Conservation (phyloP, 2,888 invertebrate genomes). For the Lordiphosa andalusiaca region DNA sequence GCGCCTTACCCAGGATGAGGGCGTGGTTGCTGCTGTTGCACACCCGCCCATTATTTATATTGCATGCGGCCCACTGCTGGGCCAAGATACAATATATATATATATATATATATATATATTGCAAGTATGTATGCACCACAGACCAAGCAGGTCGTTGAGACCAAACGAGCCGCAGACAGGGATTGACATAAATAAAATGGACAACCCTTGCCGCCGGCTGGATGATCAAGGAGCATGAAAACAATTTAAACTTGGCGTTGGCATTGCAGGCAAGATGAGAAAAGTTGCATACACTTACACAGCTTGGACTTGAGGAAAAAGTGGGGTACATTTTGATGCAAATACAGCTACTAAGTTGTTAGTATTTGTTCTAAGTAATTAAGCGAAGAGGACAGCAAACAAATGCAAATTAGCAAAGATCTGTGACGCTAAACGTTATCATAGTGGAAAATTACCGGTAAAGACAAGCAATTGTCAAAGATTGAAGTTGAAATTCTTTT, state of each 20-base stretch:
- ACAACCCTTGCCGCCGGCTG: constrained; percentile 22
- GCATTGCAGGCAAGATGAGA: not conserved
- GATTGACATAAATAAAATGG: constrained; percentile 71
- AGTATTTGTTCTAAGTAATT: too few species aligned
- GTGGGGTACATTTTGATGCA: not conserved
- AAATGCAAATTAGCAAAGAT: too few species aligned
- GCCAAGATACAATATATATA: constrained; percentile 17
- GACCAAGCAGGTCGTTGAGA: constrained; percentile 8
- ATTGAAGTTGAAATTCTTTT: too few species aligned
- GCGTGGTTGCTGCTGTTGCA: constrained; percentile 38
- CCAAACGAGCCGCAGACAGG: constrained; percentile 31
- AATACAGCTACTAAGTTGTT: not conserved
- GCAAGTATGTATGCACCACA: not conserved
- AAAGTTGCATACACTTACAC: constrained; percentile 5
- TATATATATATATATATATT: not conserved
- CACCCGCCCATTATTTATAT: constrained; percentile 62
- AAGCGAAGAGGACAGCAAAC: too few species aligned
- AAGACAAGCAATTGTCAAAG: too few species aligned
- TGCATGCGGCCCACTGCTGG: constrained; percentile 46
- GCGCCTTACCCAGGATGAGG: constrained; percentile 17
- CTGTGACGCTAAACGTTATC: too few species aligned
- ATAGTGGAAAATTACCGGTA: too few species aligned
- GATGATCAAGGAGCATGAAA: constrained; percentile 50
- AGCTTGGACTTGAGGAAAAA: not conserved
- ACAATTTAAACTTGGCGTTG: constrained; percentile 50